Conservation (phyloP, 1,140 invertebrate species). For the Calliphora vicina region DNA sequence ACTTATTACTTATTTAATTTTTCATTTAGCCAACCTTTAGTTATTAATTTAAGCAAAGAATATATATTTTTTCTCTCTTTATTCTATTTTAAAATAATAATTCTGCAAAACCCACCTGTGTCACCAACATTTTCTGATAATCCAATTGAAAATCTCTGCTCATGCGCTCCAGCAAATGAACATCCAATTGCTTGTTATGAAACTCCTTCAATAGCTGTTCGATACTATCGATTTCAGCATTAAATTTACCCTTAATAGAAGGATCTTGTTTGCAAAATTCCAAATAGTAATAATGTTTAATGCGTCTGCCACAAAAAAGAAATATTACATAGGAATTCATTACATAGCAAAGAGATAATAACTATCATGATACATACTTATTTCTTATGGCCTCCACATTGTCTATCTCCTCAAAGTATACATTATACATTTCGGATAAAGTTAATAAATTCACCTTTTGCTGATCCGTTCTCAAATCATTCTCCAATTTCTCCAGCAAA, state of each 20-base stretch:
- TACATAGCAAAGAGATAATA: no score
- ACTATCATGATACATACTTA: slow-evolving; percentile 45
- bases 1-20: not conserved
- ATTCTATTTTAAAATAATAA: not conserved
- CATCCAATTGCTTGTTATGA: slow-evolving; percentile 54
- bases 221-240: slow-evolving; percentile 56
- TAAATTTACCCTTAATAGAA: slow-evolving; percentile 50
- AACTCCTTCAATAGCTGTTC: slow-evolving; percentile 57
- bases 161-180: slow-evolving; percentile 54
- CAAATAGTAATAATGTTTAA: slow-evolving; percentile 58
- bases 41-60: not conserved
- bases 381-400: slow-evolving; percentile 47
- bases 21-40: not conserved
- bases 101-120: slow-evolving; percentile 44
- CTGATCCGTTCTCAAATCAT: slow-evolving; percentile 54
- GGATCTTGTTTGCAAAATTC: slow-evolving; percentile 60
- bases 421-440: slow-evolving; percentile 57
- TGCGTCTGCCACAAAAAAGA: slow-evolving; percentile 46
- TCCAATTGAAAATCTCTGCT: slow-evolving; percentile 57
- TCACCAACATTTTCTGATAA: slow-evolving; percentile 55
- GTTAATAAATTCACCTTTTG: slow-evolving; percentile 56
- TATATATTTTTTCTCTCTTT: no score
- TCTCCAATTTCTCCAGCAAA: slow-evolving; percentile 48
- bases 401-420: slow-evolving; percentile 47
- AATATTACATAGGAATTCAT: no score